These are phyloP conservation scores for Pinna nobilis DNA, from an alignment of 1,140 invertebrate species.

Conservation along the genomic window DNA sequence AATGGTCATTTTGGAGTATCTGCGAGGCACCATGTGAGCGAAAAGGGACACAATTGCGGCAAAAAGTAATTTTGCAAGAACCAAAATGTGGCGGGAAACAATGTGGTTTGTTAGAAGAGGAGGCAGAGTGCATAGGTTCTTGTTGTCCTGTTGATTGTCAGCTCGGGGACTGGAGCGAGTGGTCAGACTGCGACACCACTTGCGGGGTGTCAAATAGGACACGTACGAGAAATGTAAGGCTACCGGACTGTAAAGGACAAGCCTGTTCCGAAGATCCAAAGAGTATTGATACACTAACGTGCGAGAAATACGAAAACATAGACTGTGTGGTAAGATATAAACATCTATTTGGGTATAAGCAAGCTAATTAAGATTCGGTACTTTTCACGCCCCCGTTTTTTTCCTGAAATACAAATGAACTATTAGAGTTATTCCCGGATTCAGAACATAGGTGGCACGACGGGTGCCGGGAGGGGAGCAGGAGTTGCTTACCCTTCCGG, in stretches of 20 bases:
- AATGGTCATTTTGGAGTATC: constrained; percentile 45
- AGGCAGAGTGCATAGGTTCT: constrained; percentile 27
- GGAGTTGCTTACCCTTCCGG: too few relatives aligned
- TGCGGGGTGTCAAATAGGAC: constrained; percentile 44
- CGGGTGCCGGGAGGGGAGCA: too few relatives aligned
- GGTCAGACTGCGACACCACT: constrained; percentile 45
- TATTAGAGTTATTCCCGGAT: too few relatives aligned
- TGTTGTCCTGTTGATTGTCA: constrained; percentile 55
- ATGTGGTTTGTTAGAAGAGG: constrained; percentile 31
- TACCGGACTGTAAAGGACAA: constrained; percentile 46
- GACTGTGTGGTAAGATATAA: constrained; percentile 61
- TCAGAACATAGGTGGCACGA: background rate
- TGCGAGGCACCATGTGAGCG: constrained; percentile 53
- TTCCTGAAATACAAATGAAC: too few relatives aligned
- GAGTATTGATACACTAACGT: constrained; percentile 27
- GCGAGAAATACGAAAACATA: constrained; percentile 51
- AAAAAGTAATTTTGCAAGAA: constrained; percentile 30
- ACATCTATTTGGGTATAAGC: background rate
- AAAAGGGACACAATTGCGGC: constrained; percentile 38
- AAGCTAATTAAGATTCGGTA: background rate
- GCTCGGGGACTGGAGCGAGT: constrained; percentile 49
- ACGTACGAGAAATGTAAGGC: constrained; percentile 52
- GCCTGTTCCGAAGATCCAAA: constrained; percentile 42
- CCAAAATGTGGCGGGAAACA: constrained; percentile 43
- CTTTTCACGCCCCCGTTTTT: too few relatives aligned